These are phyloP conservation scores for Percopsis omiscomaycus DNA, from an alignment of 2,797 vertebrate genomes.

Conservation along the genomic window DNA sequence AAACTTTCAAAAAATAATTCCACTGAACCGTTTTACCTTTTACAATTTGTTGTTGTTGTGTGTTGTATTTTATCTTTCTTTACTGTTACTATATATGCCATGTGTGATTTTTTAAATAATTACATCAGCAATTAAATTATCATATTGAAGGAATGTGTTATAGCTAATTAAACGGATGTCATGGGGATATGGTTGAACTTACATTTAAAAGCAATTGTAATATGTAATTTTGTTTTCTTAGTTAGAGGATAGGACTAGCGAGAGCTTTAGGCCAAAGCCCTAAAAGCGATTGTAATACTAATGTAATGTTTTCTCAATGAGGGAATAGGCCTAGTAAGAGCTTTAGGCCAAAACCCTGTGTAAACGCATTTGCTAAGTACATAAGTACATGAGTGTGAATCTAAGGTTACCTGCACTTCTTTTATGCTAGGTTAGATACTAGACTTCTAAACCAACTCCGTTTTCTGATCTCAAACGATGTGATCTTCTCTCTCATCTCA, in stretches of 20 bases:
- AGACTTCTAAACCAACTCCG: conserved; percentile 28
- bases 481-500: conserved; percentile 45
- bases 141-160: too few relatives aligned
- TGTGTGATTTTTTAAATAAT: too few relatives aligned
- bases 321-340: conserved; percentile 8
- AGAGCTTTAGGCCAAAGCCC: too few relatives aligned
- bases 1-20: conserved; percentile 1
- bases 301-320: background rate
- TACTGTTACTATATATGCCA: background rate
- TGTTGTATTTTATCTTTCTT: background rate
- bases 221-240: too few relatives aligned
- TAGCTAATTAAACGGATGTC: too few relatives aligned
- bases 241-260: too few relatives aligned
- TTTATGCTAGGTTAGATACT: background rate
- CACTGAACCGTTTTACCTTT: background rate
- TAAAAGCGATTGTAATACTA: too few relatives aligned
- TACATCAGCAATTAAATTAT: too few relatives aligned
- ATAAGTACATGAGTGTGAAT: conserved; percentile 3
- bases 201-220: too few relatives aligned
- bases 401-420: conserved; percentile 35
- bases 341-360: conserved; percentile 40
- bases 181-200: too few relatives aligned
- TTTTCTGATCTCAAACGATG: conserved; percentile 42
- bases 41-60: background rate
- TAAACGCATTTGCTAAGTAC: conserved; percentile 21